Evolutionary conservation across 2,888 invertebrate species (phyloP), one percentile per base, ranked within the genome.

Genomic region (Polyploca ridens): DNA sequence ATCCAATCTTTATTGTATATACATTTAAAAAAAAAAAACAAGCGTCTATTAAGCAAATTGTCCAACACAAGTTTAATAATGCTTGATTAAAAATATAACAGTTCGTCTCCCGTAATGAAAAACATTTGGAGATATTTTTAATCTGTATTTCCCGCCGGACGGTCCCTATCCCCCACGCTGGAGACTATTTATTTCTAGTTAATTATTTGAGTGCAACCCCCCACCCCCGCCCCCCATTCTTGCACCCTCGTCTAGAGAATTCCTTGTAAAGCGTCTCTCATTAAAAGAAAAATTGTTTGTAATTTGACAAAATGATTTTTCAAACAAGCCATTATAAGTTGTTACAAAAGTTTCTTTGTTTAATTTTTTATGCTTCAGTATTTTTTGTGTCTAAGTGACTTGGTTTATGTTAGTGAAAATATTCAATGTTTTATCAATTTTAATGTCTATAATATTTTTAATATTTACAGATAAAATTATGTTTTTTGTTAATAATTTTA

Each of bases 121-220:
- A 61, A 61, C 33, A 7, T 19, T 58, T 41, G 62, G 38, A 66
- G 67, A 58, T 65, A 46, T 70, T 70, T 70, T 70, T 68, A 70
- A 70, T 73, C 64, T 58, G 63, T 67, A 65, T 60, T 8, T 70
- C 67, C 61, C 62, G 54, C 35, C 54, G 54, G 13, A 27, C 62
- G 54, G 49, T n/a, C 49, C 62, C 33, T 27, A 8, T 49, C 33
- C 19, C 13, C 11, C 6, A 41, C 35, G 8, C 1, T 67, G 63
- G 60, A 59, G 57, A 61, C 62, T 82, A 82, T 83, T 82, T 83
- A 82, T 82, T 82, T 76, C 78, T 77, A 78, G 82, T 79, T 83
- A 81, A 83, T 83, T 82, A 83, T 78, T 79, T 76, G 78, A 83
- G 77, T 83, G 82, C 77, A 64, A 19, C 62, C 68, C 65, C 69